A percentile compares a stretch with the other conserved stretches of the same genome.
phyloP scores from a whole-genome alignment of 2,888 invertebrate genomes.

The Ormyrus labotus region DNA sequence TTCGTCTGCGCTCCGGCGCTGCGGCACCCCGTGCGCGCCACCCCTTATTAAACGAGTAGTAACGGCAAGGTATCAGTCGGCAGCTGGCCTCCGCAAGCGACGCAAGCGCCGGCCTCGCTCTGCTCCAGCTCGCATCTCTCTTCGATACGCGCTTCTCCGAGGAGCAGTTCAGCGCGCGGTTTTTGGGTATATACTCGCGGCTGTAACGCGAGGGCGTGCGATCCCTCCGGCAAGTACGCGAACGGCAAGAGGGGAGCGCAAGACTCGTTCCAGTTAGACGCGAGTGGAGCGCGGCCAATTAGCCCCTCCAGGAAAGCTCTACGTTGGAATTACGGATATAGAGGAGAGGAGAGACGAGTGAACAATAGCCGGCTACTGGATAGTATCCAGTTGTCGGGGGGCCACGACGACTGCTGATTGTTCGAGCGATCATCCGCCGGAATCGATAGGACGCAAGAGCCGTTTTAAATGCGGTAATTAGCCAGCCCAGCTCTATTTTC shows the following conservation, averaged over 20 bases:
- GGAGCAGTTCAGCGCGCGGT: too few species aligned
- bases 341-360: background rate
- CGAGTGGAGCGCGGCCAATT: too few species aligned
- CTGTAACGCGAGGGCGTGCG: too few species aligned
- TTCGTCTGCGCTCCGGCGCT: background rate
- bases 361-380: background rate
- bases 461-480: conserved; percentile 48
- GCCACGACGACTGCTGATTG: background rate
- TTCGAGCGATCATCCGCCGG: conserved; percentile 20
- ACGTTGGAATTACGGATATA: background rate
- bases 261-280: too few species aligned
- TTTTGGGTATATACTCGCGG: too few species aligned
- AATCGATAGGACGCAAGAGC: conserved; percentile 21
- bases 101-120: background rate
- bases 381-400: background rate
- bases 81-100: conserved; percentile 54
- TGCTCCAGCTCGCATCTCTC: too few species aligned
- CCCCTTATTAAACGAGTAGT: conserved; percentile 59
- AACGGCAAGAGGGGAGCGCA: too few species aligned
- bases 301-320: too few species aligned
- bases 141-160: too few species aligned
- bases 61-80: conserved; percentile 59
- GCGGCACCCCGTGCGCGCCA: conserved; percentile 47
- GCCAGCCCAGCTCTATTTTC: background rate
- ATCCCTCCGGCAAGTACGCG: too few species aligned